These are phyloP conservation scores for Morpho achilles DNA, from an alignment of 2,888 invertebrate genomes.

Conservation along the genomic window DNA sequence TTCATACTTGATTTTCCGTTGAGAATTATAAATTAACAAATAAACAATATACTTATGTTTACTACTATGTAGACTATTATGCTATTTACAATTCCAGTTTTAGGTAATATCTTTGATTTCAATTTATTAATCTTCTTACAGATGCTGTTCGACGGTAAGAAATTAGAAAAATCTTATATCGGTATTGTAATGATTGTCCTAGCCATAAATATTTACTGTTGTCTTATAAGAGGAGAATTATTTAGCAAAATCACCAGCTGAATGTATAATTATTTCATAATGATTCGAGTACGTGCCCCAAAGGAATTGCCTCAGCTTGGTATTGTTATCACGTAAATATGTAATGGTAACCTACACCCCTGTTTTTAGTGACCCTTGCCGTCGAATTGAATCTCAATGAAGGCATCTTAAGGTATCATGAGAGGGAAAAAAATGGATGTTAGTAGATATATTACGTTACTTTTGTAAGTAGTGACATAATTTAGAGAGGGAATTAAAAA, in stretches of 20 bases:
- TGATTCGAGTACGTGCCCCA: slow-evolving; percentile 41
- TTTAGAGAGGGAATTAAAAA: no score
- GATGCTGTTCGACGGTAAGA: no score
- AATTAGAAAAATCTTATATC: neutral
- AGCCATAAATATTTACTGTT: slow-evolving; percentile 9
- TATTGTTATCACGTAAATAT: slow-evolving; percentile 51
- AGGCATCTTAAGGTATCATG: neutral
- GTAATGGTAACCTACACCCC: slow-evolving; percentile 38
- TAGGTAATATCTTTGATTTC: no score
- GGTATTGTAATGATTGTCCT: slow-evolving; percentile 1
- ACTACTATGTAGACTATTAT: no score
- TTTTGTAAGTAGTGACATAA: no score
- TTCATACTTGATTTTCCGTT: no score
- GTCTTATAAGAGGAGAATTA: slow-evolving; percentile 7
- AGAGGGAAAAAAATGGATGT: no score
- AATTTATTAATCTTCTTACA: no score
- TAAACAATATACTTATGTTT: no score
- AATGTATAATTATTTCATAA: slow-evolving; percentile 53
- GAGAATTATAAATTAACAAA: no score
- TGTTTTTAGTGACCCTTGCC: slow-evolving; percentile 26
- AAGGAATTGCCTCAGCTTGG: slow-evolving; percentile 38
- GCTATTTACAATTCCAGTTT: no score
- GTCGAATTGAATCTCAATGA: slow-evolving; percentile 23
- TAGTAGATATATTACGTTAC: no score
- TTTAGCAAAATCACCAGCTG: slow-evolving; percentile 36